A percentile compares a stretch with the other conserved stretches of the same genome.
Conservation (phyloP, 2,113 vertebrate species). For the Ploceus nigricollis region DNA sequence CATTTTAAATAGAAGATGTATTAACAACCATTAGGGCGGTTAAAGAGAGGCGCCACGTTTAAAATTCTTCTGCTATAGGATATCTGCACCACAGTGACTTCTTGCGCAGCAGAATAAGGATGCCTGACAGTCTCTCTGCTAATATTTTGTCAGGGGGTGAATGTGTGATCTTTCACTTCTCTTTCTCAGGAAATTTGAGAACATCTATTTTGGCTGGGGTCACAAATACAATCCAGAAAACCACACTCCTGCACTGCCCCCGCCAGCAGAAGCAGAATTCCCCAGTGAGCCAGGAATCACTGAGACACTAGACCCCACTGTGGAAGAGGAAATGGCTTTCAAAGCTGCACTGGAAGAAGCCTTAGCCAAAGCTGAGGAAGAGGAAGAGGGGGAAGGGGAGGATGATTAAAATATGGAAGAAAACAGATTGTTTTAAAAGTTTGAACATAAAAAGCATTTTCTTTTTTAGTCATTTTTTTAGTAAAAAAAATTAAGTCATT, state of each 20-base stretch:
- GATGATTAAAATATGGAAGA: neutral
- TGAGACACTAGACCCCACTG: conserved; percentile 81
- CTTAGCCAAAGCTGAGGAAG: conserved; percentile 68
- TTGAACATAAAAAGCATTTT: neutral
- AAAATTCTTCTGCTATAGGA: neutral
- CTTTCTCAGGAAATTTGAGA: conserved; percentile 80
- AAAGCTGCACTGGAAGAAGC: conserved; percentile 76
- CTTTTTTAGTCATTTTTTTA: neutral
- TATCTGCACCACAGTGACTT: neutral
- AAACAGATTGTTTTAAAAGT: neutral
- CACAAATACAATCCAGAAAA: conserved; percentile 81
- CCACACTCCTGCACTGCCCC: conserved; percentile 74
- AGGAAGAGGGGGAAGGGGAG: conserved; percentile 77
- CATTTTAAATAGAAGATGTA: neutral
- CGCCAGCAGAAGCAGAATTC: conserved; percentile 75
- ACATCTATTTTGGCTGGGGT: conserved; percentile 94
- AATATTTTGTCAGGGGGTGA: neutral
- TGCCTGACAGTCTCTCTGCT: neutral
- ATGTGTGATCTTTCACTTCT: neutral
- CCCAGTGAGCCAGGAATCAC: conserved; percentile 78
- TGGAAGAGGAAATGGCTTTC: conserved; percentile 84
- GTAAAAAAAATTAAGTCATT: neutral
- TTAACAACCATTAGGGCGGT: neutral
- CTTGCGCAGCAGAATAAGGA: neutral
- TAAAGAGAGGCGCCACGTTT: neutral